A percentile compares a stretch with the other conserved stretches of the same genome.
These are phyloP conservation scores for Anolis carolinensis DNA, from an alignment of 2,113 vertebrate genomes.

Conservation along the genomic window DNA sequence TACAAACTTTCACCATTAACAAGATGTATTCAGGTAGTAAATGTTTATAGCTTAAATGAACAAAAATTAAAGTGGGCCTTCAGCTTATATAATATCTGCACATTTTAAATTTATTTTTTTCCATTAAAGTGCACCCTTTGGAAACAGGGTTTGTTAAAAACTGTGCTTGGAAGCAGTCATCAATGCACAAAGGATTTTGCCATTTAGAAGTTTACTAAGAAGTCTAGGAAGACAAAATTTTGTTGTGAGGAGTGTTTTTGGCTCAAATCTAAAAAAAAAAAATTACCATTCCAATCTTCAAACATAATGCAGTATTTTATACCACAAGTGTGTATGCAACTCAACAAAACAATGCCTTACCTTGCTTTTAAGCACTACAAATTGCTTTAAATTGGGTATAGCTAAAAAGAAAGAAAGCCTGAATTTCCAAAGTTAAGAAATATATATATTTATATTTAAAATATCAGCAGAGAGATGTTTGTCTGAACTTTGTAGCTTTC, in stretches of 20 bases:
- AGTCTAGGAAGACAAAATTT: constrained; percentile 57
- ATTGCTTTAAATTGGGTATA: constrained; percentile 61
- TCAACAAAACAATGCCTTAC: constrained; percentile 66
- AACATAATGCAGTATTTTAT: constrained; percentile 46
- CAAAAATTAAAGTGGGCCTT: constrained; percentile 20
- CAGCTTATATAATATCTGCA: constrained; percentile 70
- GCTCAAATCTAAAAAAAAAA: constrained; percentile 58
- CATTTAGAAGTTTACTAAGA: constrained; percentile 53
- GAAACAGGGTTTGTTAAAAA: constrained; percentile 68
- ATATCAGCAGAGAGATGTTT: constrained; percentile 85
- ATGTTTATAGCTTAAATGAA: not conserved
- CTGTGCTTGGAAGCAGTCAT: constrained; percentile 75
- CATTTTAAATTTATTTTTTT: constrained; percentile 69
- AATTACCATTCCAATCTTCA: constrained; percentile 51
- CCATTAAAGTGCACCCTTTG: constrained; percentile 50
- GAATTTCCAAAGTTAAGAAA: constrained; percentile 82
- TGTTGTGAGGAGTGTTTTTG: constrained; percentile 7
- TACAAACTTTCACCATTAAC: not conserved
- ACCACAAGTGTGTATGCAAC: constrained; percentile 48
- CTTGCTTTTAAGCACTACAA: constrained; percentile 48
- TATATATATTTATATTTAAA: constrained; percentile 71
- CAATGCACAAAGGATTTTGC: constrained; percentile 50
- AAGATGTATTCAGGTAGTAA: constrained; percentile 7
- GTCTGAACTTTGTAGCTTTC: constrained; percentile 84
- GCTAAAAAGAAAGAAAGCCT: constrained; percentile 83